Percentiles rank a stretch among this genome's conserved stretches.
Evolutionary conservation across 2,888 invertebrate species (phyloP).

Genomic region (Acleris emargana): DNA sequence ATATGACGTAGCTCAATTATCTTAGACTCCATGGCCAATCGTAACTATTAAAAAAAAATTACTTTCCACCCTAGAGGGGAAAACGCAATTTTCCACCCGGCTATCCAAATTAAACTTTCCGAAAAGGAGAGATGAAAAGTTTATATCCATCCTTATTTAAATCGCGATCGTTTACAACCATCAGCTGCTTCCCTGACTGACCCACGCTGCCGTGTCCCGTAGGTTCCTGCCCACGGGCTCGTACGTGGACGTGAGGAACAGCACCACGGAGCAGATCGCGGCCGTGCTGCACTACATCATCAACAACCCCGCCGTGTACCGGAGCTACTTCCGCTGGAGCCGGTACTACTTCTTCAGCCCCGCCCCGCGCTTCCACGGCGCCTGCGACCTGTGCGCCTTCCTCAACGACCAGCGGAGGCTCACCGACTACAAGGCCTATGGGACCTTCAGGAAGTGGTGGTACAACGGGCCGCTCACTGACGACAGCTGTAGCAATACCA

Average conservation of each 20-base stretch:
- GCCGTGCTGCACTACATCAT: neutral
- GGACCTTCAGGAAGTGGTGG: neutral
- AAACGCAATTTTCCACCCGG: no score
- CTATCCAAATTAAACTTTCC: no score
- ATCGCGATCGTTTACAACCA: no score
- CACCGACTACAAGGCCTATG: neutral
- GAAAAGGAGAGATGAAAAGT: no score
- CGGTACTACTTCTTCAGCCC: neutral
- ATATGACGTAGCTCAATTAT: no score
- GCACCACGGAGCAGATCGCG: neutral
- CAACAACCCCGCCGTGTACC: neutral
- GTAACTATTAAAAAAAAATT: no score
- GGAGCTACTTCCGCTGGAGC: neutral
- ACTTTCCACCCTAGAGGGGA: no score
- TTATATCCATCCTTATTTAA: no score
- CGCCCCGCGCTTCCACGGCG: neutral
- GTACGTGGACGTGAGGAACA: neutral
- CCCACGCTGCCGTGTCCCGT: neutral
- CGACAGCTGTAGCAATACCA: neutral
- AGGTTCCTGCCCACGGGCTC: neutral
- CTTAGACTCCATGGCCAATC: no score
- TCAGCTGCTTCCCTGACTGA: no score
- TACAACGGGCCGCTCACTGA: neutral
- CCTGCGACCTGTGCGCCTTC: neutral
- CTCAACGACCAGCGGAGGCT: neutral